Percentiles rank a stretch among this genome's conserved stretches.
Evolutionary conservation across 1,140 invertebrate genomes (phyloP).

Genomic region (Habropoda laboriosa): DNA sequence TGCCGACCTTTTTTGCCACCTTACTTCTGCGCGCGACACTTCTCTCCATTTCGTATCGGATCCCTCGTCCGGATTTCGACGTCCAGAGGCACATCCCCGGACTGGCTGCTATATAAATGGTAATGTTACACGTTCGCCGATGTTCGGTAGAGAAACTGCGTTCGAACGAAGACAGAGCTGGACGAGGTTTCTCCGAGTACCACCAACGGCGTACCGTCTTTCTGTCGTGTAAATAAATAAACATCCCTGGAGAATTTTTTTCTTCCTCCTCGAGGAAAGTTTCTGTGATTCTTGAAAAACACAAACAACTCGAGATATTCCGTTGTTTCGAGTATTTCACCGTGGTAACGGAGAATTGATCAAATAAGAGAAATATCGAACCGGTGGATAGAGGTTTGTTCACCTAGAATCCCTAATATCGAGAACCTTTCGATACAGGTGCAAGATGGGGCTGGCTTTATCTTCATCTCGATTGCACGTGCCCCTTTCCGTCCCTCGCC

Average conservation of each 20-base stretch:
- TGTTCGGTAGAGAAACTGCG: neutral
- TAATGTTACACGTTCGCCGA: conserved; percentile 50
- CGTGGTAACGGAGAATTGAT: too few species aligned
- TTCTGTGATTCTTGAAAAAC: too few species aligned
- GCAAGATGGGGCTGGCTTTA: neutral
- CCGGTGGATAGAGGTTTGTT: too few species aligned
- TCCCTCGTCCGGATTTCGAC: conserved; percentile 54
- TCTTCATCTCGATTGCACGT: neutral
- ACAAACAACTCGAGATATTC: too few species aligned
- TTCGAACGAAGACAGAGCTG: neutral
- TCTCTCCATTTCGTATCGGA: conserved; percentile 52
- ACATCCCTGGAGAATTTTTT: too few species aligned
- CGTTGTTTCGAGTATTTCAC: too few species aligned
- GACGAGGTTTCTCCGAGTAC: too few species aligned
- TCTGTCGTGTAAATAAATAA: neutral
- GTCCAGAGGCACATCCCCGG: conserved; percentile 7
- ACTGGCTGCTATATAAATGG: conserved; percentile 54
- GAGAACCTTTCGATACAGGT: neutral
- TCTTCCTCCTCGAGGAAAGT: too few species aligned
- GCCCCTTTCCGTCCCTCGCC: neutral
- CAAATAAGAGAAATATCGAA: too few species aligned
- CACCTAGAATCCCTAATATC: neutral
- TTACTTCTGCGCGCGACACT: conserved; percentile 57
- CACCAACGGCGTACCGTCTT: neutral
- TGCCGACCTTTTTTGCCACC: conserved; percentile 28